Evolutionary conservation across 2,888 invertebrate species (phyloP), one percentile per base, ranked within the genome.

Genomic region (Sminthurinus aureus): DNA sequence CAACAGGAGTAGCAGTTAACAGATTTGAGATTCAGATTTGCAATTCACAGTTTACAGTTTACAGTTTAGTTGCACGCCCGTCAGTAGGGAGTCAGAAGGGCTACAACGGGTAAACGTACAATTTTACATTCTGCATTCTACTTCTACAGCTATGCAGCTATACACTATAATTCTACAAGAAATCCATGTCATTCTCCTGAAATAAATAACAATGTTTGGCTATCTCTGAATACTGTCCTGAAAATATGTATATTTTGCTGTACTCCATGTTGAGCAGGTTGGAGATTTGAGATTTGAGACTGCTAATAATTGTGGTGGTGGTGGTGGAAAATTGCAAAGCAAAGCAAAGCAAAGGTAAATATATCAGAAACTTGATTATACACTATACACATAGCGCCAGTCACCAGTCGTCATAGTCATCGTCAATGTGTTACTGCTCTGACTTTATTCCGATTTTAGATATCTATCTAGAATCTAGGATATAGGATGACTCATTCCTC

Each of bases 401-500:
- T 15, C 58, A 38, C 58, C 58, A 15, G 15, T 58, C 52, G 52
- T 52, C 52, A 13, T 52, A 8, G 52, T 52, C 52, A 13, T 52
- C 52, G 52, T 52, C 8, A 11, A 13, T 58, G 58, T 58, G 58
- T 15, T 58, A 11, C 9, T 58, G 9, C 38, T 38, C 38, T 38
- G 38, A 38, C 38, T 38, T 38, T 38, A 38, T 38, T 38, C 38
- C 38, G 38, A 38, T 38, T 38, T 38, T 38, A 38, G 38, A 38
- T 38, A 6, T 38, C 38, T 38, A 38, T 38, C 38, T 58, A 58
- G 58, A 2, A 18, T 52, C 15, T 58, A 6, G 58, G 58, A 15
- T 58, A 13, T 18, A 58, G 75, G 81, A 50, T 76, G 75, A 38
- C 58, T 81, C 75, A 75, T 75, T 75, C 75, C n/a, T n/a, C n/a